Conservation (phyloP, 2,888 invertebrate genomes). For the Bombyx huttoni region DNA sequence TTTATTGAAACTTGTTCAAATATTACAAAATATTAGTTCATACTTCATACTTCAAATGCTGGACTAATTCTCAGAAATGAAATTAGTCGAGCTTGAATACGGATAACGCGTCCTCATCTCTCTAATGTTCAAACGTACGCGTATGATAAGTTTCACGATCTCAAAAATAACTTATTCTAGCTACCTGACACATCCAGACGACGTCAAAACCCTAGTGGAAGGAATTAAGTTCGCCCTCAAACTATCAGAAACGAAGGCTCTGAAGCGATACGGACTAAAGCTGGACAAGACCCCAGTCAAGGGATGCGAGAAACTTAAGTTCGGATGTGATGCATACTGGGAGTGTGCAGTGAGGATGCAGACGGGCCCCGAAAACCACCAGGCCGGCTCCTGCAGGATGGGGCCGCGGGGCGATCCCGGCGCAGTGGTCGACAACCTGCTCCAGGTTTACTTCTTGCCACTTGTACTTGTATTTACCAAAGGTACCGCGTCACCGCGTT, state of each 20-base stretch:
- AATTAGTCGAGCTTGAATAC: too few relatives aligned
- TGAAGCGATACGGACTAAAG: constrained; percentile 78
- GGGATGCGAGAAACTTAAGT: constrained; percentile 82
- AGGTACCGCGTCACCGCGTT: too few relatives aligned
- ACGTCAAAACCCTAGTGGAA: constrained; percentile 84
- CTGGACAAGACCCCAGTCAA: constrained; percentile 79
- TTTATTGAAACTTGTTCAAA: too few relatives aligned
- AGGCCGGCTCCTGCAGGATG: constrained; percentile 88
- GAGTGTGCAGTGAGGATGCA: constrained; percentile 81
- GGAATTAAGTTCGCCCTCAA: constrained; percentile 85
- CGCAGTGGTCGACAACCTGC: constrained; percentile 80
- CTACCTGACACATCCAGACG: constrained; percentile 82
- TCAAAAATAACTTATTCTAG: constrained; percentile 22
- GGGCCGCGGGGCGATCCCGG: constrained; percentile 79
- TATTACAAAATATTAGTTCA: too few relatives aligned
- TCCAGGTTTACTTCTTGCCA: constrained; percentile 46
- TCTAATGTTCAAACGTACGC: too few relatives aligned
- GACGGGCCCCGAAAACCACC: constrained; percentile 87
- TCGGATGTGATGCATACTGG: constrained; percentile 84
- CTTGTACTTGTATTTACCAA: too few relatives aligned
- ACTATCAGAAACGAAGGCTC: constrained; percentile 77
- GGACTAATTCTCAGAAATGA: too few relatives aligned
- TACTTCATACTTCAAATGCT: too few relatives aligned
- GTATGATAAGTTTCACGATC: too few relatives aligned
- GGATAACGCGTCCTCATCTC: too few relatives aligned